These are phyloP conservation scores for Mesorhabditis sp. DNA, from an alignment of 2,888 invertebrate genomes.

Conservation along the genomic window DNA sequence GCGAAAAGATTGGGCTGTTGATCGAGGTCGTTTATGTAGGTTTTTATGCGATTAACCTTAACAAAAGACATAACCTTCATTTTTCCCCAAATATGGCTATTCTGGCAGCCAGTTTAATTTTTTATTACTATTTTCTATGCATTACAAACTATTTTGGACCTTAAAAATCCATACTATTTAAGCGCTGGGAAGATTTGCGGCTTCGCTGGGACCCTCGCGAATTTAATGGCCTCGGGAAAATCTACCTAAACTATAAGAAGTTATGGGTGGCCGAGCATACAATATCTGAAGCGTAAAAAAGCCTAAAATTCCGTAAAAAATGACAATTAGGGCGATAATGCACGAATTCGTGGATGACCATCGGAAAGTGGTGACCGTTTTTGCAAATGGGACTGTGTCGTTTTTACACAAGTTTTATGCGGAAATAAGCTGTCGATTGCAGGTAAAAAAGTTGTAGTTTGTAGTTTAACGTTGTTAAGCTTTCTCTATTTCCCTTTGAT, in stretches of 20 bases:
- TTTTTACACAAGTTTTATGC: conserved; percentile 5
- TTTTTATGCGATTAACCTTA: neutral
- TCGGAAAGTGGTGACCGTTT: neutral
- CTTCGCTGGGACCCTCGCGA: neutral
- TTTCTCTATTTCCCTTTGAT: neutral
- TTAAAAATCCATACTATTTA: neutral
- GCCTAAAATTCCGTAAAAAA: neutral
- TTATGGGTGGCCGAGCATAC: neutral
- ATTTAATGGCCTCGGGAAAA: neutral
- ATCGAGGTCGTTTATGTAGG: conserved; percentile 4
- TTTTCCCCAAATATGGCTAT: no score
- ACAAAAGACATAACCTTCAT: no score
- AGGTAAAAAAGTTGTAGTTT: conserved; percentile 2
- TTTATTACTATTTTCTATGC: no score
- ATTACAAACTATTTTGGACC: no score
- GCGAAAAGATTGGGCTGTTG: neutral
- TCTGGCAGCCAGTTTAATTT: no score
- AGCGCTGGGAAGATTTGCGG: neutral
- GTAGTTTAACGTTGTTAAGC: neutral
- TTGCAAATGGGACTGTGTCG: neutral
- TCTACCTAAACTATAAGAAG: neutral
- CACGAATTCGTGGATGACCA: neutral
- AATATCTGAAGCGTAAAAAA: conserved; percentile 1
- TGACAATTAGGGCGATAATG: neutral
- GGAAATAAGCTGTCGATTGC: neutral